Conservation (phyloP, 2,113 vertebrate species). For the Ciconia stormi region DNA sequence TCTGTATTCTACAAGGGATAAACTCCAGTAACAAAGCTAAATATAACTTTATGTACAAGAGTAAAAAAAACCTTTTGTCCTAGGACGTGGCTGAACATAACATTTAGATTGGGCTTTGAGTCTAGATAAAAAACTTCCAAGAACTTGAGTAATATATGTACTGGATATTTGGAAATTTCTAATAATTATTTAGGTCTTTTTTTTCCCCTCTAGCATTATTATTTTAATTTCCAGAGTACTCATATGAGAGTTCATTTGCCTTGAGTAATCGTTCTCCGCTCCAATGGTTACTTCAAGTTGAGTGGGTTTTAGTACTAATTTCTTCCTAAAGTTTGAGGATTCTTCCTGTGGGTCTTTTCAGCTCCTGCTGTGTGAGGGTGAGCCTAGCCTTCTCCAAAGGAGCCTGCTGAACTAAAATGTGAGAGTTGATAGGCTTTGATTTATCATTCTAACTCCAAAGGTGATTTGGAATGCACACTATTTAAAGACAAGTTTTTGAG, state of each 20-base stretch:
- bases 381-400: background rate
- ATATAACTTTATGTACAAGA: background rate
- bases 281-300: slow-evolving; percentile 31
- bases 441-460: background rate
- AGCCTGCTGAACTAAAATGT: background rate
- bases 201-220: background rate
- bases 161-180: background rate
- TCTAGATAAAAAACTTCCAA: background rate
- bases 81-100: rapidly evolving
- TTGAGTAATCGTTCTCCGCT: slow-evolving; percentile 20
- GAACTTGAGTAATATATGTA: background rate
- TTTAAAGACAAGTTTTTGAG: background rate
- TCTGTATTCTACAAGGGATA: background rate
- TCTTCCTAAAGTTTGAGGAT: slow-evolving; percentile 47
- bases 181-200: background rate
- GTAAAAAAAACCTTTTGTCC: background rate
- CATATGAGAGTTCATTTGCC: slow-evolving; percentile 5
- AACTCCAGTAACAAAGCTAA: background rate
- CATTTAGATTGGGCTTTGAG: background rate
- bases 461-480: background rate
- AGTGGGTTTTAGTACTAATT: slow-evolving; percentile 48
- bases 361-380: background rate
- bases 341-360: slow-evolving; percentile 27
- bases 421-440: background rate
- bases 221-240: slow-evolving; percentile 19